Base-by-base conservation (phyloP, 1,140 invertebrate species). In the Caerostris extrusa region DNA sequence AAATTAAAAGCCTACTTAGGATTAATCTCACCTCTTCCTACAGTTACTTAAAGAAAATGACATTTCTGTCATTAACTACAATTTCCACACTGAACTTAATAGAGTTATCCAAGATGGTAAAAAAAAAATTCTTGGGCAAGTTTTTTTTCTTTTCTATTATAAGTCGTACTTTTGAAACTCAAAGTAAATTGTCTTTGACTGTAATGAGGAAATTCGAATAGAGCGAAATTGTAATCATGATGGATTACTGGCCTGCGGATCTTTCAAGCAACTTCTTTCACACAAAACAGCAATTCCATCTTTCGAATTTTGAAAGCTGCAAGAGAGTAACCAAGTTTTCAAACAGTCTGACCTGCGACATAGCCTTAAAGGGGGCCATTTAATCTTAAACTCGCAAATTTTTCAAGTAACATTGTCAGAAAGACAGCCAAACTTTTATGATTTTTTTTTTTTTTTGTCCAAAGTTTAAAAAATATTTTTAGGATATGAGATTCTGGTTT, bases 161-260 rank as follows among this genome's bases (percentile, higher is more conserved):
- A 77, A 77, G 3, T 12, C 71, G 71, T 77, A 77, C 71, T 77
- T 77, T 53, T 77, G 71, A 50, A 77, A 77, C 71, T 77, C 34
- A 77, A 12, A 77, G 71, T 77, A 77, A 77, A 77, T 77, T 77
- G 71, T 77, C 71, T 77, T 77, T 77, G 71, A 77, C 71, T 53
- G 34, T 77, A 77, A 77, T 77, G 71, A 50, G 71, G 50, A 77
- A 77, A 77, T 77, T 34, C 71, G 71, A 53, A 77, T 12, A 77
- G 71, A 77, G 71, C 50, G 34, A 34, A 77, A 77, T 77, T 50
- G 71, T 77, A 77, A 77, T 77, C 71, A 77, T 77, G 71, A 77
- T 77, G 71, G 71, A 77, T 77, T 19, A 77, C 34, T 50, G 34
- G 71, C 71, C 71, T 50, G 71, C 71, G 71, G 34, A 77, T 77